phyloP scores from a whole-genome alignment of 2,888 invertebrate genomes.

The Habroteleia sp. region DNA sequence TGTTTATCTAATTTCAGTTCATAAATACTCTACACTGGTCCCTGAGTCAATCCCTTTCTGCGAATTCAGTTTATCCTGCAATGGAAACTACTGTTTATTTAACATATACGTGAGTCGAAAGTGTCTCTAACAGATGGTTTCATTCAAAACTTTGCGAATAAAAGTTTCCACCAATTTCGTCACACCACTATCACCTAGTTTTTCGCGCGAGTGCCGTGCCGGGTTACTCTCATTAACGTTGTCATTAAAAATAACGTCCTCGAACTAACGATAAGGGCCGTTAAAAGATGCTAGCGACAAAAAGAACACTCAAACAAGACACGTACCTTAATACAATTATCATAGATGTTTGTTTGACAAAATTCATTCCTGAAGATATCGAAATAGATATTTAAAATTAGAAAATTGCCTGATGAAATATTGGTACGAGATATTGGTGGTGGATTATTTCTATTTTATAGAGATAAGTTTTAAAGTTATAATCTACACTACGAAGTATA shows the following conservation, averaged over 20 bases:
- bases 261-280: neutral
- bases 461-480: too few relatives aligned
- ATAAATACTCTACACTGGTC: neutral
- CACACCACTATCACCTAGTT: constrained; percentile 18
- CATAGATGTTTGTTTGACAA: too few relatives aligned
- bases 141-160: constrained; percentile 37
- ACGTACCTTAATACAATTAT: too few relatives aligned
- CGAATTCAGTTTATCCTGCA: constrained; percentile 16
- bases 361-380: too few relatives aligned
- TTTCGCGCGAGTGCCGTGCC: neutral
- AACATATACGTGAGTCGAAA: constrained; percentile 9
- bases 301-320: too few relatives aligned
- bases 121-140: constrained; percentile 16
- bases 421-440: too few relatives aligned
- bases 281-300: too few relatives aligned
- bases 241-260: constrained; percentile 4
- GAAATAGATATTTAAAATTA: too few relatives aligned
- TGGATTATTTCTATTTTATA: too few relatives aligned
- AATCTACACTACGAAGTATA: too few relatives aligned
- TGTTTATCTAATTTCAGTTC: too few relatives aligned
- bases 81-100: constrained; percentile 18
- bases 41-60: constrained; percentile 4
- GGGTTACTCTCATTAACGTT: constrained; percentile 3
- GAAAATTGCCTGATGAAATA: too few relatives aligned
- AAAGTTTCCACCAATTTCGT: constrained; percentile 28